Evolutionary conservation across 2,113 vertebrate genomes (phyloP).

Genomic region (Crocuta crocuta): DNA sequence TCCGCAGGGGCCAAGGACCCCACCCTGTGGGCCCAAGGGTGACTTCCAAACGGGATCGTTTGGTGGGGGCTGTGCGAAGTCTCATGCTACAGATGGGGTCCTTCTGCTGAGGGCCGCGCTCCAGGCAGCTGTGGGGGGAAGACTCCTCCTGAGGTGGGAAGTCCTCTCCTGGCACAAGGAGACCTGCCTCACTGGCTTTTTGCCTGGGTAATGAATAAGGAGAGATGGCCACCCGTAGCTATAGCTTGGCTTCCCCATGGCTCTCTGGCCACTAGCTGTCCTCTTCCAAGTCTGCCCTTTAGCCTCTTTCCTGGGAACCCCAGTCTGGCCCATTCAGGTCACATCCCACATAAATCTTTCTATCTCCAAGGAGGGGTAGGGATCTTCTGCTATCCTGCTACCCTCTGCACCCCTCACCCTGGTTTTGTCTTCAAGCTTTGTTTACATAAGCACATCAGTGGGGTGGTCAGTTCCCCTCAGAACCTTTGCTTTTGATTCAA

Average conservation of each 20-base stretch:
- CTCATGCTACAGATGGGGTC: neutral
- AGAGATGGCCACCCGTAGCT: neutral
- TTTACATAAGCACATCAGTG: neutral
- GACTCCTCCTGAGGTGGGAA: neutral
- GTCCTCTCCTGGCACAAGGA: neutral
- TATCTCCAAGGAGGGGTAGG: neutral
- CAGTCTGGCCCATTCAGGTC: neutral
- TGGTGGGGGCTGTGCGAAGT: neutral
- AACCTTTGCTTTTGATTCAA: neutral
- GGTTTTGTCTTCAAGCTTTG: neutral
- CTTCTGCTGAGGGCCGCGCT: neutral
- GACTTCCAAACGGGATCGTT: neutral
- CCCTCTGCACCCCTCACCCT: rapidly evolving
- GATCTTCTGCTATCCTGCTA: neutral
- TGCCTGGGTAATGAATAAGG: neutral
- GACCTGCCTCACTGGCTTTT: neutral
- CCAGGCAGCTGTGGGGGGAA: neutral
- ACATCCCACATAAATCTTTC: neutral
- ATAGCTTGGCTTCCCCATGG: neutral
- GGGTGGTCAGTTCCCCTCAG: neutral
- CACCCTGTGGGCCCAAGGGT: neutral
- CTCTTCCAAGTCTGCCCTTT: neutral
- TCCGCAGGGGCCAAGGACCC: neutral
- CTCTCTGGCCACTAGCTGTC: neutral
- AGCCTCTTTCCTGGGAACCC: neutral